These are phyloP conservation scores for Pseudopipra pipra DNA, from an alignment of 2,113 vertebrate species.

Conservation along the genomic window DNA sequence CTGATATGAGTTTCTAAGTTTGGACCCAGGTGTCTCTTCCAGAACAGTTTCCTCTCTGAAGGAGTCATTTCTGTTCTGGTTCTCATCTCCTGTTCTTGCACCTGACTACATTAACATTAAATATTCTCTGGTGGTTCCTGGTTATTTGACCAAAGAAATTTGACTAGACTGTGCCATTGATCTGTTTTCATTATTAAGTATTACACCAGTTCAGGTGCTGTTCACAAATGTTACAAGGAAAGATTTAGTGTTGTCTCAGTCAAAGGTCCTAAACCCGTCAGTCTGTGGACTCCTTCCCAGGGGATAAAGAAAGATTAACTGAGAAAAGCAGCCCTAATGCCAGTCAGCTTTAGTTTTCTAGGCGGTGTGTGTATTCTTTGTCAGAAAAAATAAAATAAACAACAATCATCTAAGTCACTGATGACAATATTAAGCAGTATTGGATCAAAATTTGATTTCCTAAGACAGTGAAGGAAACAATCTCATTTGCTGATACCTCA, in stretches of 20 bases:
- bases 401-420: background rate
- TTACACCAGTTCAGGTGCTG: background rate
- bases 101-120: background rate
- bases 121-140: background rate
- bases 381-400: background rate
- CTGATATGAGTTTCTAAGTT: background rate
- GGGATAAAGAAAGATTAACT: background rate
- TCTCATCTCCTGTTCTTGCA: background rate
- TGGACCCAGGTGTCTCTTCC: background rate
- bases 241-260: background rate
- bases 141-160: conserved; percentile 13
- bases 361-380: background rate
- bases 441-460: background rate
- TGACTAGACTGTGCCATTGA: background rate
- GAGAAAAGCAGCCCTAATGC: background rate
- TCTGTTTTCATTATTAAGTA: background rate
- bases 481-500: background rate
- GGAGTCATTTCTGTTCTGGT: background rate
- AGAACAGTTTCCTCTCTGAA: background rate
- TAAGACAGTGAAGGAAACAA: background rate
- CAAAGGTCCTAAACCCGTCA: background rate
- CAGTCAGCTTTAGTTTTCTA: background rate
- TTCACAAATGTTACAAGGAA: background rate
- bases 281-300: background rate
- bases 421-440: background rate